These are phyloP conservation scores for Damaliscus lunatus DNA, from an alignment of 2,113 vertebrate genomes.

Conservation along the genomic window DNA sequence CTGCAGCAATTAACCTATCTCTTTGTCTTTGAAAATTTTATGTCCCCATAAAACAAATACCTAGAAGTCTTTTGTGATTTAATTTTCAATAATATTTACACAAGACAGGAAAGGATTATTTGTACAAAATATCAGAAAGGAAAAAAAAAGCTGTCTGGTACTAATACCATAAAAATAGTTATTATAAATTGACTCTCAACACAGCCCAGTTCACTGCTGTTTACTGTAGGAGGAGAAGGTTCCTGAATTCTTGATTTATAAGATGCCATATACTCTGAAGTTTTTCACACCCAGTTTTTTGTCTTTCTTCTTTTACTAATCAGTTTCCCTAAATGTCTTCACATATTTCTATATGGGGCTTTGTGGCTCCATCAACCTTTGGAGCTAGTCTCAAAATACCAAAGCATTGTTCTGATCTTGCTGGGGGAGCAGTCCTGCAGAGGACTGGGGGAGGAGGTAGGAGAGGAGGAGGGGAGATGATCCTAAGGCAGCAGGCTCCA, in stretches of 20 bases:
- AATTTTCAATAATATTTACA: neutral
- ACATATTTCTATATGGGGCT: neutral
- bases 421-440: rapidly evolving
- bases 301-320: neutral
- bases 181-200: neutral
- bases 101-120: neutral
- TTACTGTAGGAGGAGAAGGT: neutral
- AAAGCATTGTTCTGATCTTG: neutral
- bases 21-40: neutral
- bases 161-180: neutral
- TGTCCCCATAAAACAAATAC: neutral
- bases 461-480: neutral
- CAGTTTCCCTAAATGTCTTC: neutral
- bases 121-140: neutral
- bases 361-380: neutral
- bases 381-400: neutral
- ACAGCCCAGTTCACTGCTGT: neutral
- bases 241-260: neutral
- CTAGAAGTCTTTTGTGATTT: neutral
- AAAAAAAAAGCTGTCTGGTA: neutral
- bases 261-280: neutral
- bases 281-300: neutral
- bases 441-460: too few relatives aligned
- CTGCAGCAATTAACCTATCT: neutral
- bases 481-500: neutral